These are phyloP conservation scores for Sceliomorpha sp. DNA, from an alignment of 2,888 invertebrate species.

Conservation along the genomic window DNA sequence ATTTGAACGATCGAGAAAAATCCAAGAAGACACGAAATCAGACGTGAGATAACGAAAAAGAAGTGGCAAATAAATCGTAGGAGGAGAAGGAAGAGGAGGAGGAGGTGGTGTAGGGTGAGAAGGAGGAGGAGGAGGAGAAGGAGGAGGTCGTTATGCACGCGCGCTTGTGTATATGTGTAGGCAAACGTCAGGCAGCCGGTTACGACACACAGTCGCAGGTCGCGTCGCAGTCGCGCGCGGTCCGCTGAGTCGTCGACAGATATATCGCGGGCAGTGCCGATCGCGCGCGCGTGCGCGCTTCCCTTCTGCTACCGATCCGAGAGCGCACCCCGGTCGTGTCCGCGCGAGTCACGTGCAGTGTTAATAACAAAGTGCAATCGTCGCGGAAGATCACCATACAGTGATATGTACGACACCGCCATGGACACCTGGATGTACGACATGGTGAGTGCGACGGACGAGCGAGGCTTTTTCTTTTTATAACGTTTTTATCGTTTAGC, in stretches of 20 bases:
- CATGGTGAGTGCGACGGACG: slow-evolving; percentile 67
- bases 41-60: too few species aligned
- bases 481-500: too few species aligned
- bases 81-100: too few species aligned
- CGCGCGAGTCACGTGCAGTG: slow-evolving; percentile 32
- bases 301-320: background rate
- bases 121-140: too few species aligned
- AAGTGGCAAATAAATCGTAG: too few species aligned
- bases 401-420: slow-evolving; percentile 65
- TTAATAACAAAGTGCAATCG: background rate
- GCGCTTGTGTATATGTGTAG: too few species aligned
- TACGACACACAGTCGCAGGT: slow-evolving; percentile 57
- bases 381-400: slow-evolving; percentile 8
- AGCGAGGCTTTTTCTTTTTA: too few species aligned
- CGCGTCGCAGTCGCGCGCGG: slow-evolving; percentile 70
- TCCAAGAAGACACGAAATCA: too few species aligned
- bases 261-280: slow-evolving; percentile 27
- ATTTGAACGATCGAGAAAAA: too few species aligned
- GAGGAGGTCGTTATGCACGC: too few species aligned
- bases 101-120: too few species aligned
- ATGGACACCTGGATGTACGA: slow-evolving; percentile 78
- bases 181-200: too few species aligned
- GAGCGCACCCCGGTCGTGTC: slow-evolving; percentile 9
- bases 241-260: slow-evolving; percentile 68
- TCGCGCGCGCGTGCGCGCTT: slow-evolving; percentile 9